A percentile compares a stretch with the other conserved stretches of the same genome.
These are phyloP conservation scores for Zosterops lateralis DNA, from an alignment of 2,113 vertebrate species.

Conservation along the genomic window DNA sequence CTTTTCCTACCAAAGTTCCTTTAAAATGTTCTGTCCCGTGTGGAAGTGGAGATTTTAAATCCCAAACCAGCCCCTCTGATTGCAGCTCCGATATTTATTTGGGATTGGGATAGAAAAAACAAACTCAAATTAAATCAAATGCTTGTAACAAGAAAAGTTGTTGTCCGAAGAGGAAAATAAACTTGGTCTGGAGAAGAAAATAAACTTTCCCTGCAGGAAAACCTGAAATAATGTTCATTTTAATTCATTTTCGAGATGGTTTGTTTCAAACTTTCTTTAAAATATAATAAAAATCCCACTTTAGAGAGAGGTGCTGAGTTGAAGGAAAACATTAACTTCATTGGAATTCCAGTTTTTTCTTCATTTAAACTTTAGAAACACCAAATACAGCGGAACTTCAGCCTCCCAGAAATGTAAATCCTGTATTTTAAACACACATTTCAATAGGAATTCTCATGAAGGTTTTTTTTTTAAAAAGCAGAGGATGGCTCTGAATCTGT, in stretches of 20 bases:
- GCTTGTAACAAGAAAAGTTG: not conserved
- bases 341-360: not conserved
- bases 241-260: not conserved
- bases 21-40: not conserved
- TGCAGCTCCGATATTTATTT: not conserved
- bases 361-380: not conserved
- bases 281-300: not conserved
- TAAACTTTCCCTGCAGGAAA: not conserved
- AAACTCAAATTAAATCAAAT: not conserved
- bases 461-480: not conserved
- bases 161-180: not conserved
- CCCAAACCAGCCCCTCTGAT: not conserved
- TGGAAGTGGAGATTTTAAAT: not conserved
- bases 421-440: not conserved
- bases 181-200: not conserved
- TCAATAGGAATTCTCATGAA: not conserved
- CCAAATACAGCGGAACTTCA: not conserved
- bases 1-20: not conserved
- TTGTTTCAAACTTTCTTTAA: not conserved
- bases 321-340: not conserved
- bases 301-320: not conserved
- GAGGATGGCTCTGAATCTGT: not conserved
- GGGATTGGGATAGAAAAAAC: not conserved
- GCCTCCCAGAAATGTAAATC: not conserved
- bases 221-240: not conserved